phyloP scores from a whole-genome alignment of 2,113 vertebrate species.

The Xenotilapia caudafasciata region DNA sequence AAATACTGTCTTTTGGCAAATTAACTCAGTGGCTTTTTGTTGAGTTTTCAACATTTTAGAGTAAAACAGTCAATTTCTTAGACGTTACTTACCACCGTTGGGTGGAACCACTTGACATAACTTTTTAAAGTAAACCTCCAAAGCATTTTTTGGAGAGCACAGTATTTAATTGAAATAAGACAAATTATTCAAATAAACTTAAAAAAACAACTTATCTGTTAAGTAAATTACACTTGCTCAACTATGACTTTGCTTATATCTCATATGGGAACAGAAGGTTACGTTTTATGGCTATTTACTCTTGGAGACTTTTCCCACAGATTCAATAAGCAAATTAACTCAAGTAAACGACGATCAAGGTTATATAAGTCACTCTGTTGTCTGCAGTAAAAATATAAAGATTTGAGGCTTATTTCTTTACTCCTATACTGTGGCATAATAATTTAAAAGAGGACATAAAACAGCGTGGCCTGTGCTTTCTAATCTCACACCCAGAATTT shows the following conservation, averaged over 20 bases:
- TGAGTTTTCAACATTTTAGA: neutral
- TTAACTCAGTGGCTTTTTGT: neutral
- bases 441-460: constrained; percentile 33
- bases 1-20: neutral
- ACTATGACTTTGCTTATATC: constrained; percentile 1
- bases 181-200: neutral
- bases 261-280: neutral
- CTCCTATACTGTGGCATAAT: constrained; percentile 1
- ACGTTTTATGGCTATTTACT: constrained; percentile 28
- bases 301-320: neutral
- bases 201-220: neutral
- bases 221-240: neutral
- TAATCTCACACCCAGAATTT: constrained; percentile 23
- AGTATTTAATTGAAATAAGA: neutral
- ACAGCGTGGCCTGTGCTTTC: neutral
- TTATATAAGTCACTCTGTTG: constrained; percentile 33
- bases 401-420: constrained; percentile 34
- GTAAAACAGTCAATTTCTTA: neutral
- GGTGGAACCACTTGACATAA: neutral
- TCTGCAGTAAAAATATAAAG: neutral
- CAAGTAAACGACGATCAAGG: constrained; percentile 50
- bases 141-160: neutral
- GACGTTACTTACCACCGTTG: neutral
- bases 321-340: constrained; percentile 44
- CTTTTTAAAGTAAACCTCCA: neutral